Evolutionary conservation across 2,113 vertebrate species (phyloP), one percentile per base, ranked within the genome.

Genomic region (Epinephelus lanceolatus): DNA sequence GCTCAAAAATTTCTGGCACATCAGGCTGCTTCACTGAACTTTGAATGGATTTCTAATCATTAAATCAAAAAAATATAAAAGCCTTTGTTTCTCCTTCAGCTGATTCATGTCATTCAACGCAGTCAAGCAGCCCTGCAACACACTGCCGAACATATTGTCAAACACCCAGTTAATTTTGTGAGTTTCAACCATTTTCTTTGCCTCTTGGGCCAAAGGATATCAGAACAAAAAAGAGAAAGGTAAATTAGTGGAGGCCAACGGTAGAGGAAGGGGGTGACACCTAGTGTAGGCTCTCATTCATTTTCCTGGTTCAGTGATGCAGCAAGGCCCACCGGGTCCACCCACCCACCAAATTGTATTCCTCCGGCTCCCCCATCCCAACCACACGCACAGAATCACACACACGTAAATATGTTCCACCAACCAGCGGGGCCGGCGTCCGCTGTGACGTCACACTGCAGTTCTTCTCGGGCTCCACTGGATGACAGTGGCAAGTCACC

Each of bases 371-470:
- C 86, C 84, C 89, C 88, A 80, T 88, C 85, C 72, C 78, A 80
- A 78, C 81, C 81, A 66, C 87, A 81, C 57, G 66, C 76, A 76
- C 76, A 87, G 80, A 75, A 89, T 88, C 91, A 75, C 88, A 69
- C 76, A 78, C 77, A 89, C 88, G 91, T 91, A 90, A 88, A 90
- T 71, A 80, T 78, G 83, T 45, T 89, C 90, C 84, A 86, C 93
- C 93, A 93, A 94, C 88, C 93, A 91, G 87, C 76, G 25, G 15
- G 25, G 76, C 53, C 30, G 78, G 76, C 87, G 80, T 88, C 80
- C 83, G 71, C 87, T 37, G 75, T 93, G 90, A 91, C 91, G 89
- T 92, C 92, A 92, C 88, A 91, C 91, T 93, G 93, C 93, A 94
- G 93, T 94, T 91, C 91, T 93, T 89, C 88, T 80, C 45, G 61